phyloP scores from a whole-genome alignment of 2,113 vertebrate species.

The Pangasianodon gigas region DNA sequence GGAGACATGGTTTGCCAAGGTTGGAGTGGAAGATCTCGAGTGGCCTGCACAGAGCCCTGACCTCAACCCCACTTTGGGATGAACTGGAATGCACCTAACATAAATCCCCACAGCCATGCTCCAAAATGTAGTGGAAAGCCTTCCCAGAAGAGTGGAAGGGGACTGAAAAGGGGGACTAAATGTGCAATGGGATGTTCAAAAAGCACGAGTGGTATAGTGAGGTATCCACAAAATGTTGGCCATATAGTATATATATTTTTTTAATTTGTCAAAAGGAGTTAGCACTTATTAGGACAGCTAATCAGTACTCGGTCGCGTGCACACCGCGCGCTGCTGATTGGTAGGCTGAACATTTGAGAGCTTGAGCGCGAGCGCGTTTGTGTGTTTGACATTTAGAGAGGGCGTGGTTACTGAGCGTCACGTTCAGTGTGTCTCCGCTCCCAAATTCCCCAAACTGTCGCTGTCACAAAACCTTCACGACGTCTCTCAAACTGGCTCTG shows the following conservation, averaged over 20 bases:
- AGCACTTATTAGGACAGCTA: not conserved
- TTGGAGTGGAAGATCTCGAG: not conserved
- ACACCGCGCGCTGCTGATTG: not conserved
- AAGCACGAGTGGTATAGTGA: not conserved
- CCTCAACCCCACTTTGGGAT: not conserved
- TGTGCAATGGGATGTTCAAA: too few species aligned
- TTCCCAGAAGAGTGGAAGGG: not conserved
- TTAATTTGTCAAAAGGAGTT: not conserved
- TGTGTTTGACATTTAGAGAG: not conserved
- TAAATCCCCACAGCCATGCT: not conserved
- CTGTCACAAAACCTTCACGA: not conserved
- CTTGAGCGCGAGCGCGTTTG: not conserved
- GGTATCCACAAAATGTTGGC: not conserved
- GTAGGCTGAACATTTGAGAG: not conserved
- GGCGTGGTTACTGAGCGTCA: slow-evolving; percentile 5
- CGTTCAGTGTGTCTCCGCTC: not conserved
- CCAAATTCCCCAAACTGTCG: not conserved
- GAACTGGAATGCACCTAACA: not conserved
- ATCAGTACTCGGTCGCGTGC: not conserved
- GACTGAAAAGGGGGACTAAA: not conserved
- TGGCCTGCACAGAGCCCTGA: not conserved
- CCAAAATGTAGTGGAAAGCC: not conserved
- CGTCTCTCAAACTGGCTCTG: not conserved
- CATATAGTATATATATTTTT: not conserved
- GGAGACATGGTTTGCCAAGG: not conserved